A percentile compares a stretch with the other conserved stretches of the same genome.
phyloP scores from a whole-genome alignment of 2,113 vertebrate genomes.

The Cervus canadensis region DNA sequence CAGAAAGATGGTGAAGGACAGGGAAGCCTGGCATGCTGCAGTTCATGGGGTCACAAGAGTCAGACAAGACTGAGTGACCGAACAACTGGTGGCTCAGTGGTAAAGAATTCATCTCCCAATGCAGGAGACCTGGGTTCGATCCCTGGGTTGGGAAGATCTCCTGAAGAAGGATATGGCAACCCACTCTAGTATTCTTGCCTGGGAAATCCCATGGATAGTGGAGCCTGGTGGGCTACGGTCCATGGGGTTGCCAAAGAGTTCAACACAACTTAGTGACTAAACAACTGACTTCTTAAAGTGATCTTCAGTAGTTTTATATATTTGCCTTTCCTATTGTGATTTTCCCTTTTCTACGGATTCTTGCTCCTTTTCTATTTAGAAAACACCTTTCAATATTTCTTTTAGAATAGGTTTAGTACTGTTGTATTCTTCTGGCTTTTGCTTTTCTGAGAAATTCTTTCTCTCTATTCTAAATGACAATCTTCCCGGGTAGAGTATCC shows the following conservation, averaged over 20 bases:
- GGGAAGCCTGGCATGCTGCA: neutral
- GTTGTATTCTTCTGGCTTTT: neutral
- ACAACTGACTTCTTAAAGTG: neutral
- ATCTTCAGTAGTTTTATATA: neutral
- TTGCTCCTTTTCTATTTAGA: neutral
- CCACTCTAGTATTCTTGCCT: neutral
- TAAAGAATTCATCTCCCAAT: neutral
- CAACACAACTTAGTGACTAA: neutral
- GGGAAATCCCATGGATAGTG: neutral
- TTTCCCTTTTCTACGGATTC: neutral
- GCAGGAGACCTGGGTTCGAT: accelerated
- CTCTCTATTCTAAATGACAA: neutral
- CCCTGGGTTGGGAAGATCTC: neutral
- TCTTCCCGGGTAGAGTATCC: neutral
- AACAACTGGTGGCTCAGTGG: neutral
- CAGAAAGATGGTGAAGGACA: neutral
- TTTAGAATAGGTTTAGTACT: neutral
- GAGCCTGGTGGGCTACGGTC: neutral
- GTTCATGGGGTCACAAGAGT: neutral
- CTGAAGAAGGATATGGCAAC: neutral
- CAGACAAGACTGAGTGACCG: accelerated
- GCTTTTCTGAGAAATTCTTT: neutral
- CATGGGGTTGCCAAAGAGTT: neutral
- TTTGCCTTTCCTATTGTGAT: neutral
- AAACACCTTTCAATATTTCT: neutral